Evolutionary conservation across 2,888 invertebrate species (phyloP), one percentile per base, ranked within the genome.

Genomic region (Tupiocoris notatus): DNA sequence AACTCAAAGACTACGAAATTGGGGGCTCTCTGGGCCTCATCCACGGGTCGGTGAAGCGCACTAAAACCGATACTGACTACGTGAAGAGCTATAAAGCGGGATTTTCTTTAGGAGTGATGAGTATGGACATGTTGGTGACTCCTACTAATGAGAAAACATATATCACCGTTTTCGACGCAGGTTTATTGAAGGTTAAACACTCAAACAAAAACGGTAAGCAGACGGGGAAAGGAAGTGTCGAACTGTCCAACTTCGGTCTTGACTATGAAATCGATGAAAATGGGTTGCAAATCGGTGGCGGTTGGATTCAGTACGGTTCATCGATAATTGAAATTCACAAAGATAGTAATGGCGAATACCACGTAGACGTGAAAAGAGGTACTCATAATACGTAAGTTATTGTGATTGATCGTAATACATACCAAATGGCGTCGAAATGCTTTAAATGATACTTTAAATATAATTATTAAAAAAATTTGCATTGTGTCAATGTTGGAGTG

Each of bases 61-160:
- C 61, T 54, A 12, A 39, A 18, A 21, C 22, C 12, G 39, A 18
- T 9, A 21, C 1, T 1, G 39, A 54, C 21, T 59, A 3, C 59
- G 16, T 24, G 17, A 57, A 17, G 20, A 73, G 73, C 39, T 73
- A 73, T 21, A 20, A 24, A 7, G 39, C 21, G 2, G 73, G 73
- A 54, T 56, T 73, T 1, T 62, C 62, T n/a, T 21, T 73, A 1
- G 73, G 73, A 17, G 22, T 62, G 16, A 17, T 73, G 12, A 73
- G 20, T 62, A 20, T 62, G 6, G 63, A 62, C 39, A 21, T 22
- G 9, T 22, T 25, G 18, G 20, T 62, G 17, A 62, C 61, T 54
- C 54, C 56, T 1, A 62, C 25, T 22, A 20, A 16, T 12, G 9
- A 24, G 1, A 22, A 2, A 17, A 63, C 22, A 12, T 73, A 21